Base-by-base conservation (phyloP, 1,140 invertebrate species). In the Hydropsyche tenuis region DNA sequence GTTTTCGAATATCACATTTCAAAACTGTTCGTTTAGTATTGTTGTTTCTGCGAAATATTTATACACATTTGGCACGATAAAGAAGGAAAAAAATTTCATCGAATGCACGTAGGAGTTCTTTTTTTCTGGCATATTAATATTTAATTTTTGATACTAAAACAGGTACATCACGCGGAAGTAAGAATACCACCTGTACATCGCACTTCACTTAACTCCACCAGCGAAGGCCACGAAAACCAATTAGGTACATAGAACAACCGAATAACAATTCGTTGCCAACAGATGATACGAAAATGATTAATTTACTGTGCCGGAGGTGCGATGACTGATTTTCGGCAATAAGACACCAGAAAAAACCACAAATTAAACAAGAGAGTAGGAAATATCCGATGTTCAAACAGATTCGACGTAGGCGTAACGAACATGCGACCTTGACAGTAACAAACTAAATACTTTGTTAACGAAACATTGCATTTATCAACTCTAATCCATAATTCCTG, bases 141-240 rank as follows among this genome's bases (percentile, higher is more conserved):
- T n/a, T 48, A 6, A 48, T 7, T 48, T n/a, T 48, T 14, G 11
- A 7, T 48, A 48, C 4, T n/a, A 48, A 25, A 60, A 20, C 56
- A 25, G 30, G 42, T 65, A 65, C 63, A 65, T 65, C 63, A 65
- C 63, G 11, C 14, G 63, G 63, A 65, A 65, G 63, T 43, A 16
- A 65, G 30, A 12, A 65, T 11, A 30, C 60, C 60, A 53, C 48
- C 48, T 53, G 48, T 53, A 53, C 48, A 63, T 43, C 42, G 30
- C 7, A 43, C 63, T 65, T 65, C 63, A 5, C 14, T 14, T 51
- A 51, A 51, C 18, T 51, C 46, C 46, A 65, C 42, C 30, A 11
- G n/a, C 30, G 63, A 65, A 65, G 63, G 63, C 43, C 63, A 25
- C 37, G 22, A 60, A 60, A 60, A 60, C 56, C 63, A 65, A 65